Evolutionary conservation across 2,888 invertebrate species (phyloP).

Genomic region (Agriopis aurantiaria): DNA sequence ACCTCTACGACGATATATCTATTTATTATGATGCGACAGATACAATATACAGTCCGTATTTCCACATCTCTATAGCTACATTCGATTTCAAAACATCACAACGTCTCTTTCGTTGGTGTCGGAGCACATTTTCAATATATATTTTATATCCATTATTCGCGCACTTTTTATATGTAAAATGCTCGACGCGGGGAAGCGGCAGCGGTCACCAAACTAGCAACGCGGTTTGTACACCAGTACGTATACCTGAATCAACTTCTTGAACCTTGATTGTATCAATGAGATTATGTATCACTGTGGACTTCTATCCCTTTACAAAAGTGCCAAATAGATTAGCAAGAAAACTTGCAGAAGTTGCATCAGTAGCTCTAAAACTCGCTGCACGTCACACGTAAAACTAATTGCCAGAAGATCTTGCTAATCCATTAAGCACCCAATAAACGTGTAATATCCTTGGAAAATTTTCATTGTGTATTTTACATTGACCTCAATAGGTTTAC

Average conservation of each 20-base stretch:
- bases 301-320: neutral
- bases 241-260: neutral
- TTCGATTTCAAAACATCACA: slow-evolving; percentile 59
- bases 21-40: slow-evolving; percentile 63
- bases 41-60: slow-evolving; percentile 70
- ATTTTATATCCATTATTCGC: slow-evolving; percentile 25
- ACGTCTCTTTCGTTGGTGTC: slow-evolving; percentile 68
- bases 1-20: slow-evolving; percentile 58
- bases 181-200: slow-evolving; percentile 32
- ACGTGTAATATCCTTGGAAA: neutral
- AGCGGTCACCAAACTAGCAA: slow-evolving; percentile 7
- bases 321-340: neutral
- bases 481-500: too few relatives aligned
- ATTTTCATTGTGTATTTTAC: neutral
- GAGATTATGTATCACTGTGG: neutral
- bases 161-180: slow-evolving; percentile 45
- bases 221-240: neutral
- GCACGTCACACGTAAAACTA: neutral
- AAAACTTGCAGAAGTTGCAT: neutral
- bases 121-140: slow-evolving; percentile 56
- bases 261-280: neutral
- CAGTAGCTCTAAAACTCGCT: neutral
- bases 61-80: slow-evolving; percentile 64
- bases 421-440: neutral
- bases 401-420: neutral